Conservation (phyloP, 2,888 invertebrate species). For the Rhorus exstirpatorius region DNA sequence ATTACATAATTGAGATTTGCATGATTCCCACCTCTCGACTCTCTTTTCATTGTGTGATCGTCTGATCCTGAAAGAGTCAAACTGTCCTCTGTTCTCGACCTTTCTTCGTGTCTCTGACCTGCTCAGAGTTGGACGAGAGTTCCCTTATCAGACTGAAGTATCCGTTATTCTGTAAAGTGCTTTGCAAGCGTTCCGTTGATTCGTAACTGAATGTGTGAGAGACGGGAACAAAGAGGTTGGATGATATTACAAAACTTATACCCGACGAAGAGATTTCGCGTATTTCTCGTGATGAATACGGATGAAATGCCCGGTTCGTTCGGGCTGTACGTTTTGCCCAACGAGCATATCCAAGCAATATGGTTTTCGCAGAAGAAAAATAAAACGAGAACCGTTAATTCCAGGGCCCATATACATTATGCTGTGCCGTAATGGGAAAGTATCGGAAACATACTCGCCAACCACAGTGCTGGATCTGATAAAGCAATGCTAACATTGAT, state of each 20-base stretch:
- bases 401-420: neutral
- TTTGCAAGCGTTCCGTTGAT: constrained; percentile 19
- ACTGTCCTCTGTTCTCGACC: constrained; percentile 27
- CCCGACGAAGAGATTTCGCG: constrained; percentile 8
- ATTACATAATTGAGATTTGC: constrained; percentile 34
- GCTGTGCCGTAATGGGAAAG: neutral
- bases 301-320: neutral
- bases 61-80: constrained; percentile 15
- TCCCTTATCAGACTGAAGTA: constrained; percentile 28
- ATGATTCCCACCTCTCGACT: neutral
- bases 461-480: neutral
- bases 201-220: constrained; percentile 24
- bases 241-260: constrained; percentile 39
- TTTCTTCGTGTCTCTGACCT: constrained; percentile 9
- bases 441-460: neutral
- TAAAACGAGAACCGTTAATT: neutral
- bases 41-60: neutral
- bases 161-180: constrained; percentile 39
- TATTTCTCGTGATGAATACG: neutral
- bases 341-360: neutral
- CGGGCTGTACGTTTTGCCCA: neutral
- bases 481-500: neutral
- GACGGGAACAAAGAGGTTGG: constrained; percentile 16
- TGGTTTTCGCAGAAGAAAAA: neutral
- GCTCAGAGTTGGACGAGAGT: constrained; percentile 1